Percentiles rank a stretch among this genome's conserved stretches.
phyloP scores from a whole-genome alignment of 2,797 vertebrate species.

The Enteromius mattozi region DNA sequence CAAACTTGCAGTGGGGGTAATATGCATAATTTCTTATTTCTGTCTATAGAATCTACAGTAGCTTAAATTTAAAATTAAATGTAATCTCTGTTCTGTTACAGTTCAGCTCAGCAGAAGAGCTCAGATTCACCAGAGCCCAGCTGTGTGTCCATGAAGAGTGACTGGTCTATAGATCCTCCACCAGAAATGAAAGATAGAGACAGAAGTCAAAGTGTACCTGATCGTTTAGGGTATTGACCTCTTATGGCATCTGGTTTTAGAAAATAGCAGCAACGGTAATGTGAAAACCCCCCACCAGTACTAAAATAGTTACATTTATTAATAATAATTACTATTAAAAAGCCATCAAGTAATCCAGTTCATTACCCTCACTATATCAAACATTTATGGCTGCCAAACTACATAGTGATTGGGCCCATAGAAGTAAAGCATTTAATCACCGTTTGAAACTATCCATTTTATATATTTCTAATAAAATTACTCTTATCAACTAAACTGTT shows the following conservation, averaged over 20 bases:
- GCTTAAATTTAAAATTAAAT: not conserved
- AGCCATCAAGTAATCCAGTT: no score
- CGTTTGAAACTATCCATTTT: not conserved
- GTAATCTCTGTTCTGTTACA: not conserved
- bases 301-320: no score
- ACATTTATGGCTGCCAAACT: not conserved
- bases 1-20: no score
- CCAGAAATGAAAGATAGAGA: accelerated
- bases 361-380: no score
- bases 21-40: no score
- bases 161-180: not conserved
- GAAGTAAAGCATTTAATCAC: no score
- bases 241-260: no score
- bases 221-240: no score
- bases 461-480: not conserved
- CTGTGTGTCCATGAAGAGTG: not conserved
- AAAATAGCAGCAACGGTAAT: no score
- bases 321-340: no score
- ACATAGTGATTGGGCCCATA: no score
- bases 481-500: not conserved
- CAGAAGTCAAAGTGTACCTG: not conserved
- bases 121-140: not conserved
- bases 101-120: not conserved
- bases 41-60: not conserved
- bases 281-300: no score